Conservation (phyloP, 1,140 invertebrate genomes). For the Drosophila orosa region DNA sequence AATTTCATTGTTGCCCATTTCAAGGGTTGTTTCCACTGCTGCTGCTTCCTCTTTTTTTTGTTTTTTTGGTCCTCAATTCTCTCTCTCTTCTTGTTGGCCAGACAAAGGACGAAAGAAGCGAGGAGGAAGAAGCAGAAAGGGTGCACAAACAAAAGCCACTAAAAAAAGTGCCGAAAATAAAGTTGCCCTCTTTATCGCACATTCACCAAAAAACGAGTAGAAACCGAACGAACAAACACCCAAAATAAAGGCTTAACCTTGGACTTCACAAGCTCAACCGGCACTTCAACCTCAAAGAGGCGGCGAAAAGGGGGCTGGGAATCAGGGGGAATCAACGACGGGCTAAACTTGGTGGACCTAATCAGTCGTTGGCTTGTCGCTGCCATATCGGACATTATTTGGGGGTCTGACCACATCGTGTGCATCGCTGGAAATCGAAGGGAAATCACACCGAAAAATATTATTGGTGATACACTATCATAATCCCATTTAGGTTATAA, state of each 20-base stretch:
- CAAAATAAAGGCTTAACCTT: slow-evolving; percentile 65
- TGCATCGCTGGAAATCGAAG: neutral
- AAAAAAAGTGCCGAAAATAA: slow-evolving; percentile 41
- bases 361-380: slow-evolving; percentile 59
- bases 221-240: slow-evolving; percentile 22
- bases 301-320: neutral
- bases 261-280: slow-evolving; percentile 52
- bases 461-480: neutral
- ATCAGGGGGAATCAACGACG: neutral
- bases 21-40: slow-evolving; percentile 40
- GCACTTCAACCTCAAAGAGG: slow-evolving; percentile 25
- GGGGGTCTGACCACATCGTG: slow-evolving; percentile 4
- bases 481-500: neutral
- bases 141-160: slow-evolving; percentile 35
- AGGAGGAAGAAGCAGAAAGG: slow-evolving; percentile 6
- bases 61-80: slow-evolving; percentile 10
- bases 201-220: slow-evolving; percentile 7
- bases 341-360: slow-evolving; percentile 32
- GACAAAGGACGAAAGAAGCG: slow-evolving; percentile 30
- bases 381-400: slow-evolving; percentile 35
- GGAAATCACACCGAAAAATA: slow-evolving; percentile 9
- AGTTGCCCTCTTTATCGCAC: slow-evolving; percentile 48
- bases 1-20: slow-evolving; percentile 63
- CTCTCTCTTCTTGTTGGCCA: slow-evolving; percentile 12
- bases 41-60: slow-evolving; percentile 13